These are phyloP conservation scores for Drosophila neocordata DNA, from an alignment of 1,140 invertebrate species.

Conservation along the genomic window DNA sequence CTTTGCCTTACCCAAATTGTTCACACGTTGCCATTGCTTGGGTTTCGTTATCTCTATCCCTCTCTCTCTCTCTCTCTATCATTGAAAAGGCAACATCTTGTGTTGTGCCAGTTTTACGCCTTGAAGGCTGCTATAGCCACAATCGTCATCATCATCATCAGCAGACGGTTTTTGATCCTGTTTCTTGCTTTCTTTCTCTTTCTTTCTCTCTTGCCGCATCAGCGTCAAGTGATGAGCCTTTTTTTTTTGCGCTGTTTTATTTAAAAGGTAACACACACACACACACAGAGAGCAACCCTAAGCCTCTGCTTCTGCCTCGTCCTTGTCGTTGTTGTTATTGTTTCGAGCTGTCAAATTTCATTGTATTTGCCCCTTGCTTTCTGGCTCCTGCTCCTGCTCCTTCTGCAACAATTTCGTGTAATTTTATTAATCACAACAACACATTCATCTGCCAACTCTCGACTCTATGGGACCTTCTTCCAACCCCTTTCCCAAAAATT, in stretches of 20 bases:
- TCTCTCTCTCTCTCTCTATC: background rate
- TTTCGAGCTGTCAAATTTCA: constrained; percentile 72
- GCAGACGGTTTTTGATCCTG: constrained; percentile 9
- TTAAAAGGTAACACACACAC: constrained; percentile 47
- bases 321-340: constrained; percentile 60
- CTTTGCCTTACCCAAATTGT: constrained; percentile 53
- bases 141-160: constrained; percentile 8
- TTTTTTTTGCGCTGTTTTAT: constrained; percentile 36
- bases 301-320: constrained; percentile 14
- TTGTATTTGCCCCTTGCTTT: constrained; percentile 39
- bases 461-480: constrained; percentile 24
- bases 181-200: constrained; percentile 19
- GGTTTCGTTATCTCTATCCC: background rate
- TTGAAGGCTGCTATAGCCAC: constrained; percentile 53
- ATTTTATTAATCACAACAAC: constrained; percentile 81
- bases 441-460: constrained; percentile 59
- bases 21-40: constrained; percentile 64
- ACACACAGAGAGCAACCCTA: constrained; percentile 43
- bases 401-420: constrained; percentile 63
- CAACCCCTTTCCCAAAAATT: constrained; percentile 28
- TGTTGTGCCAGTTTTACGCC: constrained; percentile 38
- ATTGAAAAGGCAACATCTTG: constrained; percentile 49
- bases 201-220: constrained; percentile 37
- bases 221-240: constrained; percentile 74
- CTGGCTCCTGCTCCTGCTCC: constrained; percentile 22